Evolutionary conservation across 2,113 vertebrate genomes (phyloP).

Genomic region (Recurvirostra avosetta): DNA sequence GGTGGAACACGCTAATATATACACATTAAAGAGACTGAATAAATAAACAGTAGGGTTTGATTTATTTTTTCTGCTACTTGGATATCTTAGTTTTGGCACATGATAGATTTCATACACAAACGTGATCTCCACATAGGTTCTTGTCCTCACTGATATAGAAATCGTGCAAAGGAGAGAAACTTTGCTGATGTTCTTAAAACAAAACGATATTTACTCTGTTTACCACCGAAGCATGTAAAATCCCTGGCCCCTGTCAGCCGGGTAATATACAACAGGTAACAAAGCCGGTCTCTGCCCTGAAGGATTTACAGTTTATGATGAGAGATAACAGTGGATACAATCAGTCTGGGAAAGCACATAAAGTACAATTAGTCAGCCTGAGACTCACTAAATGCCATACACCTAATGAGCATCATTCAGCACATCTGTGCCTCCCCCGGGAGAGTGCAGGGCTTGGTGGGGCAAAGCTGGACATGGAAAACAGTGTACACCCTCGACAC

Average conservation of each 20-base stretch:
- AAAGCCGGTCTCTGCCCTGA: background rate
- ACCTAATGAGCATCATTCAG: background rate
- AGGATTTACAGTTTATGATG: background rate
- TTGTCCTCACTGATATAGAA: background rate
- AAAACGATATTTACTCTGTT: background rate
- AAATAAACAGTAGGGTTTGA: constrained; percentile 39
- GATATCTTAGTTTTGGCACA: constrained; percentile 50
- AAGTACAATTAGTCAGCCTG: background rate
- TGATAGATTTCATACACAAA: background rate
- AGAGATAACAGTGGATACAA: background rate
- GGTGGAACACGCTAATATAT: background rate
- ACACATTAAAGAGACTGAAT: constrained; percentile 20
- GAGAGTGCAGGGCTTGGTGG: background rate
- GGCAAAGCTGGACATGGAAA: background rate
- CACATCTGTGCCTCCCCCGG: background rate
- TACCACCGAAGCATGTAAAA: background rate
- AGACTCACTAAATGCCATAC: background rate
- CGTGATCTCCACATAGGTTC: background rate
- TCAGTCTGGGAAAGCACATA: background rate
- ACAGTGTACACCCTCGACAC: rapidly evolving
- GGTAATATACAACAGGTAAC: background rate
- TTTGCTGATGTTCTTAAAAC: background rate
- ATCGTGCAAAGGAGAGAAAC: background rate
- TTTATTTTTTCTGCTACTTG: constrained; percentile 58
- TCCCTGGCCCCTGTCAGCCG: background rate